Base-by-base conservation (phyloP, 2,888 invertebrate genomes). In the Ophion ventricosus region DNA sequence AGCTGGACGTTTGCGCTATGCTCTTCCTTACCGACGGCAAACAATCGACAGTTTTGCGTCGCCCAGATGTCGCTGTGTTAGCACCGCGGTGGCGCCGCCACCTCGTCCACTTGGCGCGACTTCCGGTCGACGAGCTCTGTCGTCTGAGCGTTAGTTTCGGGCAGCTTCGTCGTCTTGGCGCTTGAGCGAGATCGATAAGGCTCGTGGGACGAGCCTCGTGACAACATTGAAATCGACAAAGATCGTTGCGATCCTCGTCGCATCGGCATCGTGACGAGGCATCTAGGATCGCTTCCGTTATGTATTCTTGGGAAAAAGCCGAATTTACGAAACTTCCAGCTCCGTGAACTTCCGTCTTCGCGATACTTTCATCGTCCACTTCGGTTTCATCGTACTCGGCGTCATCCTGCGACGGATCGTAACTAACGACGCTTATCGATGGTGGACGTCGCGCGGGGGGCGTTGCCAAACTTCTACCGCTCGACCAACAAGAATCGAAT, bases 61-160 rank as follows among this genome's bases (percentile, higher is more conserved):
- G 85, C 23, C 87, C 74, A 40, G 64, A 85, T 10, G 70, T 14
- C 10, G 77, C 86, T 8, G 72, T 79, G 23, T 56, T 76, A 57
- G 87, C 84, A 56, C 86, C 84, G 2, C 87, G 74, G 54, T 89
- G 85, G 3, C 91, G 89, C 87, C 91, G 93, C 93, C 93, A 93
- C 3, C 91, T 89, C 1, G 93, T 90, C 17, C 90, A 91, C 70
- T 88, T 92, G n/a, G 89, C 87, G 23, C 85, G 83, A 64, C 88
- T 89, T 20, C 89, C 88, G 25, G 80, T 83, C 4, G 49, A 0
- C 11, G 89, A 91, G 76, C 89, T 91, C n/a, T 91, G 90, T 57
- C 91, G 91, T 61, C 89, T 87, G 14, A 89, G 76, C 35, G 91
- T 78, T 64, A 88, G 88, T 80, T 89, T 92, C 0, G 91, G 89